phyloP scores from a whole-genome alignment of 2,113 vertebrate species.

The Genyomyrus donnyi region DNA sequence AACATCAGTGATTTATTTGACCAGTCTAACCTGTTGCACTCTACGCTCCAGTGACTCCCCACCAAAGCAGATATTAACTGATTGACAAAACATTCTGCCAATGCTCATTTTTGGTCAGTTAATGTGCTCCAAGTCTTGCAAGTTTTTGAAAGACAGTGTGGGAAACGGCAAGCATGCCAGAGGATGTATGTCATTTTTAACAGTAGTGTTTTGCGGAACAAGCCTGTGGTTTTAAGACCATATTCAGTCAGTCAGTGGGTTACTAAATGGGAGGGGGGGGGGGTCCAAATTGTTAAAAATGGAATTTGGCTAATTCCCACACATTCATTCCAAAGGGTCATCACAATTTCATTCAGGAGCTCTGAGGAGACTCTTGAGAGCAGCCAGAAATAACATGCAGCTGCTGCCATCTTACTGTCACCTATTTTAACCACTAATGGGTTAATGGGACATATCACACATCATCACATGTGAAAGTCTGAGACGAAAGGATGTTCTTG shows the following conservation, averaged over 20 bases:
- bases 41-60: conserved; percentile 2
- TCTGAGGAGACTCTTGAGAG: background rate
- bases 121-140: background rate
- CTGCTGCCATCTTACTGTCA: background rate
- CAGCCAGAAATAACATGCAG: background rate
- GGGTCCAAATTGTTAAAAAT: background rate
- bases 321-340: background rate
- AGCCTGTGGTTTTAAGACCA: background rate
- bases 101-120: background rate
- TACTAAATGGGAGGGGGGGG: background rate
- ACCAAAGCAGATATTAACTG: background rate
- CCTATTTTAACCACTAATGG: background rate
- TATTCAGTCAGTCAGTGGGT: background rate
- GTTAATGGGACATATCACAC: background rate
- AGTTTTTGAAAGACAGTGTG: background rate
- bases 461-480: background rate
- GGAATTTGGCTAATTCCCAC: background rate
- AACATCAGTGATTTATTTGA: background rate
- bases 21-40: background rate
- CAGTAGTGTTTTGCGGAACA: background rate
- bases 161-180: background rate
- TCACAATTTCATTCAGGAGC: background rate
- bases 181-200: background rate
- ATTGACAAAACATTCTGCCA: background rate
- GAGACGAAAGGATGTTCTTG: background rate